Evolutionary conservation across 2,888 invertebrate genomes (phyloP), one percentile per base, ranked within the genome.

Genomic region (Willowsia nigromaculata): DNA sequence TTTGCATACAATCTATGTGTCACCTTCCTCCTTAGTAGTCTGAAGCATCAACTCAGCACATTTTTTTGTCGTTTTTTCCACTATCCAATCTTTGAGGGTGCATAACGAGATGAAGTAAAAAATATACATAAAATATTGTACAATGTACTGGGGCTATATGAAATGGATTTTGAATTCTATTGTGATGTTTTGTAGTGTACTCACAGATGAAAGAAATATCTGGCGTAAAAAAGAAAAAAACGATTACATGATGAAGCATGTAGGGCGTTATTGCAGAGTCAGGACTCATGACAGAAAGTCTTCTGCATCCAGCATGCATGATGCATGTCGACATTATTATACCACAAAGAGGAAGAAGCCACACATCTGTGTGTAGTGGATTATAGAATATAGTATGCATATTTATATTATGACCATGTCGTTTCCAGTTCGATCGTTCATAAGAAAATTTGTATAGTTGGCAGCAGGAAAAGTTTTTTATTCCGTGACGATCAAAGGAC

Each of bases 21-120:
- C 71, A 71, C 62, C 33, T 62, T 59, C 40, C 43, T 40, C 43
- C 81, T 50, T 15, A 25, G 30, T 78, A 27, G 3, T 43, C 3
- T 40, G 68, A 50, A 83, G 9, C 65, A 65, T 65, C 43, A 30
- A 83, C 68, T 68, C 83, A 68, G 68, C 65, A 81, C 33, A 71
- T 18, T 83, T 83, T 25, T 59, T 53, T 25, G 6, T 9, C 13
- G 1, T 5, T 56, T 56, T 56, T 37, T 50, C 47, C 50, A 18
- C 33, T 30, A 18, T 53, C 62, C 5, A 3, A 27, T 2, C 30
- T 33, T 68, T n/a, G 33, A 22, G 43, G 47, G 74, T 74, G 25
- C 65, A 33, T 33, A 33, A 18, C 33, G 27, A 59, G 30, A 30
- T 33, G n/a, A 30, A 1, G n/a, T n/a, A 50, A n/a, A 56, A 80